Conservation (phyloP, 37 sponge, comb jelly and placozoan species). For the Diacarnus erythraeanus region DNA sequence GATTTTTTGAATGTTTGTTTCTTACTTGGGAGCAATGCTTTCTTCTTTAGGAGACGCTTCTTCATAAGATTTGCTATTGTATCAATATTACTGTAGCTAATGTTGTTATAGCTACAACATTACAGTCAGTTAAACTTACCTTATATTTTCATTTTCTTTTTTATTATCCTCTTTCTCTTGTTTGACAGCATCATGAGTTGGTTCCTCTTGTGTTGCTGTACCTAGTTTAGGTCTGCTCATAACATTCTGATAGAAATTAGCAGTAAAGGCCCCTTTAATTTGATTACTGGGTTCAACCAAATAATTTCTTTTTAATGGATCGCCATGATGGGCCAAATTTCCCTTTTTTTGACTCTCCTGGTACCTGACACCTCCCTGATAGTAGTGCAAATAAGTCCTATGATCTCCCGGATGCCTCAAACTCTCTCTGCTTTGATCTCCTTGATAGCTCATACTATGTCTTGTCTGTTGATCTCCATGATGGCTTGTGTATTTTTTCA, state of each 20-base stretch:
- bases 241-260: neutral
- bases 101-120: no score
- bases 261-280: neutral
- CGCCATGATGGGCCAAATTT: no score
- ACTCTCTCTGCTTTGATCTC: neutral
- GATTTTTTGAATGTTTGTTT: neutral
- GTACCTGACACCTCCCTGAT: neutral
- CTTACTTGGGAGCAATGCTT: neutral
- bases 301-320: no score
- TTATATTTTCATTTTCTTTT: neutral
- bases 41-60: no score
- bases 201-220: neutral
- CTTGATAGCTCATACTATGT: neutral
- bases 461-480: neutral
- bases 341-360: no score
- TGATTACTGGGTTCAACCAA: no score
- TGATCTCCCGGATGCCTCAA: neutral
- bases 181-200: neutral
- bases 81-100: no score
- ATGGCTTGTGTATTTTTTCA: neutral
- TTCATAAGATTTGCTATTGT: no score
- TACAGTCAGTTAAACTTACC: no score
- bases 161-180: neutral
- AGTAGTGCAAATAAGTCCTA: neutral
- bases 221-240: constrained; percentile 2